phyloP scores from a whole-genome alignment of 37 sponge, comb jelly and placozoan genomes.

The Ianthella basta region DNA sequence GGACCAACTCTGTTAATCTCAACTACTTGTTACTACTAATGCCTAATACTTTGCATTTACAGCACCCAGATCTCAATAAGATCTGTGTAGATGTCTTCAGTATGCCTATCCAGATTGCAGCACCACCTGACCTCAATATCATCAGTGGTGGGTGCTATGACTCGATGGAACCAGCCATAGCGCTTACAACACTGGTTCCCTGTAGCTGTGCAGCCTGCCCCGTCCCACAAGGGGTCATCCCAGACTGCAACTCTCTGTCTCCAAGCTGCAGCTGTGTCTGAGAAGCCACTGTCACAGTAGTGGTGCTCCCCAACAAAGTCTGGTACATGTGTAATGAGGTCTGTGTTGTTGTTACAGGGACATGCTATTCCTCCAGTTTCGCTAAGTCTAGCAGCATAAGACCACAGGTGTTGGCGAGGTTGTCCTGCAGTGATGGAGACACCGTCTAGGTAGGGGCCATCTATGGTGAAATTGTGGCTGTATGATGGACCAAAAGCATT shows the following conservation, averaged over 20 bases:
- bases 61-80: neutral
- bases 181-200: conserved; percentile 11
- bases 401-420: conserved; percentile 5
- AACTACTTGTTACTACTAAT: too few species aligned
- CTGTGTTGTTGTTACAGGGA: neutral
- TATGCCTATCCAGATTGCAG: neutral
- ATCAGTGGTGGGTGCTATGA: neutral
- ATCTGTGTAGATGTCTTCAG: neutral
- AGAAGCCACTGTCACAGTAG: conserved; percentile 12
- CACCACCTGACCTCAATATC: conserved; percentile 11
- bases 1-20: too few species aligned
- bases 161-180: conserved; percentile 9
- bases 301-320: neutral
- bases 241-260: too few species aligned
- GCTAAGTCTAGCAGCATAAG: neutral
- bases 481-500: neutral
- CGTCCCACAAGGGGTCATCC: conserved; percentile 1
- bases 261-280: neutral
- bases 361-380: neutral
- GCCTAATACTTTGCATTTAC: too few species aligned
- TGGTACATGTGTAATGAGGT: neutral
- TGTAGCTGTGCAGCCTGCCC: neutral
- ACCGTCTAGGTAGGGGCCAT: conserved; percentile 2
- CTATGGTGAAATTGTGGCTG: neutral
- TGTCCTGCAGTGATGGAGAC: conserved; percentile 9